A percentile compares a stretch with the other conserved stretches of the same genome.
phyloP scores from a whole-genome alignment of 2,113 vertebrate species.

The Phalacrocorax pelagicus region DNA sequence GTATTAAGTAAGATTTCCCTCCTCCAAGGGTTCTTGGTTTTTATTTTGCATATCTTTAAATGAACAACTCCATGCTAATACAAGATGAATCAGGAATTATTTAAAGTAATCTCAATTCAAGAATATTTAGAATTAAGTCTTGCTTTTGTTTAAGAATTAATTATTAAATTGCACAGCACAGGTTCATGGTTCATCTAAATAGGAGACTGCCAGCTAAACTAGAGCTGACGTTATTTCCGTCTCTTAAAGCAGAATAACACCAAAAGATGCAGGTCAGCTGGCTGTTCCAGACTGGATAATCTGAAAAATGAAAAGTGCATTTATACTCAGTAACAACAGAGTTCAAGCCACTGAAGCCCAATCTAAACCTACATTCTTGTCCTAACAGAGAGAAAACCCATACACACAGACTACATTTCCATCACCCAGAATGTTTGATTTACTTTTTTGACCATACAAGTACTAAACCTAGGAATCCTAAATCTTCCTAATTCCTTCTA shows the following conservation, averaged over 20 bases:
- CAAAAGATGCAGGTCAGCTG: neutral
- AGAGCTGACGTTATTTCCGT: neutral
- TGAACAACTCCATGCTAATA: neutral
- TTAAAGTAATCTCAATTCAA: neutral
- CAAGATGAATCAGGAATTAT: neutral
- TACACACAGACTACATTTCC: neutral
- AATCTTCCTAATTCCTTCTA: neutral
- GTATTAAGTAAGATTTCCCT: neutral
- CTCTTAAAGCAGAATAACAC: neutral
- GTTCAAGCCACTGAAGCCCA: neutral
- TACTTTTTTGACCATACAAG: neutral
- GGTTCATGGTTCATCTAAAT: neutral
- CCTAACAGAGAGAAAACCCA: neutral
- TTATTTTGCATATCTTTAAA: neutral
- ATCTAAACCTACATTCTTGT: neutral
- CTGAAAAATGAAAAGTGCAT: neutral
- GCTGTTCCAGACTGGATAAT: neutral
- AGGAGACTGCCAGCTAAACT: neutral
- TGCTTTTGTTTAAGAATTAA: neutral
- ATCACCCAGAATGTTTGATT: neutral
- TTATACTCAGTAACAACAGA: neutral
- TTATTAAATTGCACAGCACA: neutral
- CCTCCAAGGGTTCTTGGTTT: neutral
- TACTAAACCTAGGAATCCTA: neutral
- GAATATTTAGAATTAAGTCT: neutral